Evolutionary conservation across 1,140 invertebrate genomes (phyloP), one percentile per base, ranked within the genome.

Genomic region (Macrostomum lignano): DNA sequence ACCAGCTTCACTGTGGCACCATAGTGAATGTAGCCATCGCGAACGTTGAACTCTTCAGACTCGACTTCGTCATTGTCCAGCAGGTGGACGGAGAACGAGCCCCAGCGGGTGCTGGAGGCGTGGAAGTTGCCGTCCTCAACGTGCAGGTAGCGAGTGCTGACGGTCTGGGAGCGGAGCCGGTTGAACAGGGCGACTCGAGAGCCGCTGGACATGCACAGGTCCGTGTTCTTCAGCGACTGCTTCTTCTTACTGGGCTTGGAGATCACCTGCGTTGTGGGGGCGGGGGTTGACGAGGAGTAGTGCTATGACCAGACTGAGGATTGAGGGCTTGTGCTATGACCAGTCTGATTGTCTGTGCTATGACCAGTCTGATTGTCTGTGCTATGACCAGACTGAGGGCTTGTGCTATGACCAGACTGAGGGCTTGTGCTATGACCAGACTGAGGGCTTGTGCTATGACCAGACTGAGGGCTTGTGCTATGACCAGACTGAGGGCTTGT

Each of bases 161-260:
- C 88, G 21, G 91, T 98, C 51, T 98, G 91, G 31, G 88, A 96
- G 36, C 91, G 66, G 36, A 96, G 61, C 34, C 91, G 66, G 65
- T 98, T 98, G 57, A 98, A 98, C 14, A 98, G 60, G n/a, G 91
- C 88, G 19, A 96, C 84, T 64, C 93, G 93, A 7, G 86, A 94
- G 28, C 88, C 91, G 60, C 82, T 93, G 23, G 84, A 84, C 50
- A 98, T 96, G 60, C 91, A 96, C 42, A 98, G 64, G 58, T 98
- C 91, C 10, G 86, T 82, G 62, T 94, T 96, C 57, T 98, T 96
- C 32, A 98, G 63, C 21, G 82, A 91, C 54, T 98, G 91, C 50
- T 98, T 98, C 65, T 98, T 98, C 59, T 98, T 98, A 31, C 84
- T 94, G 14, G 91, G 88, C 52, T 98, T 98, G 22, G 84, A 94